Percentiles rank a stretch among this genome's conserved stretches.
Conservation (phyloP, 2,113 vertebrate species). For the Oxyura jamaicensis region DNA sequence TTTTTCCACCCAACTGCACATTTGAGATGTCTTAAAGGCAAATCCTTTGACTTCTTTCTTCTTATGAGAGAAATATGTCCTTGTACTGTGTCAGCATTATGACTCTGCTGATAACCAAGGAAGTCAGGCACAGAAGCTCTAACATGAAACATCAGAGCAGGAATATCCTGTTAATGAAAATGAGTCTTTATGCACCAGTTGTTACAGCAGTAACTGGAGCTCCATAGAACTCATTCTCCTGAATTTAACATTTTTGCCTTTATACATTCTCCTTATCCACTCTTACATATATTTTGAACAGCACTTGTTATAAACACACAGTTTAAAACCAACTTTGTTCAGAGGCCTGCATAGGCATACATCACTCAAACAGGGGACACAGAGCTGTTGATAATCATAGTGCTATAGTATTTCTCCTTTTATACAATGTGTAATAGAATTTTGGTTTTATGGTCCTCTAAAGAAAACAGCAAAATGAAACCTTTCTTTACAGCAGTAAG, state of each 20-base stretch:
- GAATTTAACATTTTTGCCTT: neutral
- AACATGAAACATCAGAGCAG: neutral
- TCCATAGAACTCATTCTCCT: neutral
- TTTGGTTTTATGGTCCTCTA: neutral
- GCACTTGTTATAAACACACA: conserved; percentile 32
- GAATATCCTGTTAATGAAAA: neutral
- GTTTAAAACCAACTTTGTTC: conserved; percentile 16
- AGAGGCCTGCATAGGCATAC: conserved; percentile 16
- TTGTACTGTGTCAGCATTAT: neutral
- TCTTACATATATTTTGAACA: neutral
- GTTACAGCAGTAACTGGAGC: neutral
- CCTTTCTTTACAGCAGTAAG: conserved; percentile 25
- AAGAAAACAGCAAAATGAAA: neutral
- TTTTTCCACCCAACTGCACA: neutral
- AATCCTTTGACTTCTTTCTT: neutral
- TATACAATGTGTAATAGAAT: conserved; percentile 28
- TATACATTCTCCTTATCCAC: neutral
- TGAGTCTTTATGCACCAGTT: neutral
- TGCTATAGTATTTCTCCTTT: neutral
- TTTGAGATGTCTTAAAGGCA: neutral
- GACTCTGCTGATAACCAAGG: neutral
- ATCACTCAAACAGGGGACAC: conserved; percentile 23
- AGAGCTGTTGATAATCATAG: conserved; percentile 29
- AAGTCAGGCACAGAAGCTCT: neutral
- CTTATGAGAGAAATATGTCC: neutral